Conservation (phyloP, 2,113 vertebrate genomes). For the Machaerirhynchus nigripectus region DNA sequence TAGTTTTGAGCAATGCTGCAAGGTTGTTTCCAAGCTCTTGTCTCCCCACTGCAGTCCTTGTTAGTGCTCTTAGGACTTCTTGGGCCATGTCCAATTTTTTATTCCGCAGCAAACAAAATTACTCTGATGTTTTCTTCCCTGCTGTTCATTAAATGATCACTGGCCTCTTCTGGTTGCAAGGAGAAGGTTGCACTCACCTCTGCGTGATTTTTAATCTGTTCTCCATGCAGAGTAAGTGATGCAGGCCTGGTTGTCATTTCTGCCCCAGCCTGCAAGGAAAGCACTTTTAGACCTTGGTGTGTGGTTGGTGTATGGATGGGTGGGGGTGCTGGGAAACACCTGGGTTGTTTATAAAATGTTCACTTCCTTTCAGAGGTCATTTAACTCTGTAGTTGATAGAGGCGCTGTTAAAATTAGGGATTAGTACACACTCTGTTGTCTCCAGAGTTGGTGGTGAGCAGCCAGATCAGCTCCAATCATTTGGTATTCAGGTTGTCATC, state of each 20-base stretch:
- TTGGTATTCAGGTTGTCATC: not conserved
- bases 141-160: not conserved
- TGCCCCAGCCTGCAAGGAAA: not conserved
- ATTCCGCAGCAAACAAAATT: not conserved
- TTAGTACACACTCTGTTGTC: not conserved
- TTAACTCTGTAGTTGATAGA: not conserved
- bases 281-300: not conserved
- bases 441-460: not conserved
- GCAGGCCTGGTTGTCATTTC: not conserved
- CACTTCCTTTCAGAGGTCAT: not conserved
- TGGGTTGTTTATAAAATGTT: not conserved
- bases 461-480: not conserved
- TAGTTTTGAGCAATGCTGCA: not conserved
- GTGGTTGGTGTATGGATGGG: not conserved
- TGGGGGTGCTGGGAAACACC: not conserved
- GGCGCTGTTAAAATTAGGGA: not conserved
- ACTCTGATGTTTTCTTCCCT: not conserved
- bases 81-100: not conserved
- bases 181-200: not conserved
- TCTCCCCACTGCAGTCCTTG: not conserved
- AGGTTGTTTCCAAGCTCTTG: not conserved
- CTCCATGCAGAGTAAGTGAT: not conserved
- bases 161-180: not conserved
- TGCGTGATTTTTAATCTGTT: not conserved
- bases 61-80: not conserved